Conservation (phyloP, 1,140 invertebrate species). For the Pseudomyrmex dendroicus region DNA sequence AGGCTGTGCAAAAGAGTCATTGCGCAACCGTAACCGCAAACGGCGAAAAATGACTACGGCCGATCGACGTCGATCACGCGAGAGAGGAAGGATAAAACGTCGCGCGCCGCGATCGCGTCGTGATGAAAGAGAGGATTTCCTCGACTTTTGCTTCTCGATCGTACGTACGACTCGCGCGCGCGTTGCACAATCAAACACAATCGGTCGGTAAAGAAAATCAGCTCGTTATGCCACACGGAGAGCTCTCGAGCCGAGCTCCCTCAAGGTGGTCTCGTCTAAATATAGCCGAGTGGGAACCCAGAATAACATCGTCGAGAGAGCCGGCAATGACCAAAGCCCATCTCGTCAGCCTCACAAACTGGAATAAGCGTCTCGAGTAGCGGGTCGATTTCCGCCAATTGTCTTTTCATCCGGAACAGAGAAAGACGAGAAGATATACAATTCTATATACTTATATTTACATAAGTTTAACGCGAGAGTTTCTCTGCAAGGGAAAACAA, state of each 20-base stretch:
- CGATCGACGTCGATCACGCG: background rate
- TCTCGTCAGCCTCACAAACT: constrained; percentile 67
- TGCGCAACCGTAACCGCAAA: background rate
- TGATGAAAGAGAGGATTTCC: constrained; percentile 61
- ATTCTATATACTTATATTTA: too few species aligned
- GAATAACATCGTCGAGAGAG: constrained; percentile 77
- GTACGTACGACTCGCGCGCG: constrained; percentile 15
- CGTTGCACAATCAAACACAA: constrained; percentile 71
- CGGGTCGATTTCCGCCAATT: constrained; percentile 57
- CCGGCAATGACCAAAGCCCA: constrained; percentile 80
- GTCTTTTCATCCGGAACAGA: constrained; percentile 11
- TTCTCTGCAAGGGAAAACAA: too few species aligned
- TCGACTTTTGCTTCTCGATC: constrained; percentile 40
- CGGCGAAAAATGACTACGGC: constrained; percentile 13
- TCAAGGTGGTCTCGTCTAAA: constrained; percentile 82
- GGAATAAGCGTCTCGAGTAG: constrained; percentile 58
- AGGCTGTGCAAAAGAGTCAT: background rate
- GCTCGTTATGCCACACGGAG: constrained; percentile 65
- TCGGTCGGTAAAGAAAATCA: constrained; percentile 66
- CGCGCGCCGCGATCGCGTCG: background rate
- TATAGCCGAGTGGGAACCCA: constrained; percentile 79
- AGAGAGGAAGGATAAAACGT: background rate
- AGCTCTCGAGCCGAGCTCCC: constrained; percentile 70
- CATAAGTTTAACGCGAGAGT: too few species aligned
- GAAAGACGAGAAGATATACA: background rate